phyloP scores from a whole-genome alignment of 2,113 vertebrate species.

The Gymnarchus niloticus region DNA sequence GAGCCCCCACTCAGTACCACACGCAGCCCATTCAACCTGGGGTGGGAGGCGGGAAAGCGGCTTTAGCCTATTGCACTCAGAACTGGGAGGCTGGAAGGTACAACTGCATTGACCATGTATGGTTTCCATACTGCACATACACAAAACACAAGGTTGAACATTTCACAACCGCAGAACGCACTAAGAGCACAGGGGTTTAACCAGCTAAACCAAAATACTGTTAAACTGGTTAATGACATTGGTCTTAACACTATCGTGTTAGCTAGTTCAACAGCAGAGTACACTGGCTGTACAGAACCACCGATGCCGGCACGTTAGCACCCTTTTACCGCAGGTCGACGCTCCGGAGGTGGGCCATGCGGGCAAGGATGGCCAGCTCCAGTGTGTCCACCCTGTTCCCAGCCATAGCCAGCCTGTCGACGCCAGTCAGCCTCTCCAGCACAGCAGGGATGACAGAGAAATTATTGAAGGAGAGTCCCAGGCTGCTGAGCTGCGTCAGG shows the following conservation, averaged over 20 bases:
- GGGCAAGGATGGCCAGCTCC: slow-evolving; percentile 64
- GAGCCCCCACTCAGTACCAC: slow-evolving; percentile 60
- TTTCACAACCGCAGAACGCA: too few relatives aligned
- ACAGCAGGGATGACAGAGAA: slow-evolving; percentile 75
- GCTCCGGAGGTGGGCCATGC: slow-evolving; percentile 77
- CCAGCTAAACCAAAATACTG: too few relatives aligned
- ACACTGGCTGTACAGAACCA: too few relatives aligned
- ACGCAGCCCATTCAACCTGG: slow-evolving; percentile 79
- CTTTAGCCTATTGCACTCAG: background rate
- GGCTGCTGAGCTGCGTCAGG: slow-evolving; percentile 75
- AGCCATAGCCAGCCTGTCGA: slow-evolving; percentile 84
- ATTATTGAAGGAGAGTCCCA: slow-evolving; percentile 89
- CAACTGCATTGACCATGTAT: background rate
- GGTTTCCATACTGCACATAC: background rate
- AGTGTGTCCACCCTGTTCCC: slow-evolving; percentile 78
- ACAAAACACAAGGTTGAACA: background rate
- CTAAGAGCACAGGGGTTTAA: too few relatives aligned
- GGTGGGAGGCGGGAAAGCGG: background rate
- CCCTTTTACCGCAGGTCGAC: slow-evolving; percentile 81
- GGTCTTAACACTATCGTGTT: background rate
- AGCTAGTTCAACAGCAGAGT: too few relatives aligned
- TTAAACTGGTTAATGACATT: too few relatives aligned
- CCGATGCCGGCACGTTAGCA: background rate
- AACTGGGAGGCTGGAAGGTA: too few relatives aligned
- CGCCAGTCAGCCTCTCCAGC: slow-evolving; percentile 68